Conservation (phyloP, 2,888 invertebrate species). For the Heliconius cydno region DNA sequence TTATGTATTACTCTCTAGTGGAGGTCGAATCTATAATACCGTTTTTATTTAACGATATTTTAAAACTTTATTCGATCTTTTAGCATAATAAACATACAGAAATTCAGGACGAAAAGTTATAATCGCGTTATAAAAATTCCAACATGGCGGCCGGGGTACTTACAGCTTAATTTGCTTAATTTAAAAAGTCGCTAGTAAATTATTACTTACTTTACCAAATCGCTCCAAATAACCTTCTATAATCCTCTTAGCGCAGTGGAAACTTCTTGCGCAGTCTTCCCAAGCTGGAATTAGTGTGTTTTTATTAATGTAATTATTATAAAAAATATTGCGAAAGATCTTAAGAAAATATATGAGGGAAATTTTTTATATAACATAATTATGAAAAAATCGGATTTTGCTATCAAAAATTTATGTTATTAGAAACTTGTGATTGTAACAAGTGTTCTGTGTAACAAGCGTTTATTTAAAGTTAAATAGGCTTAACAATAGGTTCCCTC, state of each 20-base stretch:
- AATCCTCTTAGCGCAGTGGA: conserved; percentile 82
- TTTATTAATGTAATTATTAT: conserved; percentile 2
- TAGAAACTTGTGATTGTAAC: no score
- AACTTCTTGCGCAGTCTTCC: conserved; percentile 84
- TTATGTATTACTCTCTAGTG: no score
- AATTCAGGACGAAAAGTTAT: neutral
- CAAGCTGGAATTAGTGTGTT: conserved; percentile 78
- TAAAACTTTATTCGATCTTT: neutral
- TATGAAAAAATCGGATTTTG: no score
- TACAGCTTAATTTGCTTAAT: conserved; percentile 13
- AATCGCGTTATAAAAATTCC: neutral
- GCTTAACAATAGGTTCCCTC: no score
- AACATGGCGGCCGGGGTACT: neutral
- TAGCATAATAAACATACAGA: neutral
- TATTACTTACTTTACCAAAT: conserved; percentile 80
- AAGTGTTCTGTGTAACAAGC: no score
- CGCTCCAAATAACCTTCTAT: conserved; percentile 83
- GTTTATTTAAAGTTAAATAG: no score
- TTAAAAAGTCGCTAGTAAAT: conserved; percentile 8
- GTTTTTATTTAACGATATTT: neutral
- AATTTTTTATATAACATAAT: no score
- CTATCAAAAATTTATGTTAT: no score
- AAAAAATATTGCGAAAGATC: neutral
- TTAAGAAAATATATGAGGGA: no score
- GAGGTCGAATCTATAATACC: neutral